phyloP scores from a whole-genome alignment of 2,888 invertebrate genomes.

The Dryomyza anilis region DNA sequence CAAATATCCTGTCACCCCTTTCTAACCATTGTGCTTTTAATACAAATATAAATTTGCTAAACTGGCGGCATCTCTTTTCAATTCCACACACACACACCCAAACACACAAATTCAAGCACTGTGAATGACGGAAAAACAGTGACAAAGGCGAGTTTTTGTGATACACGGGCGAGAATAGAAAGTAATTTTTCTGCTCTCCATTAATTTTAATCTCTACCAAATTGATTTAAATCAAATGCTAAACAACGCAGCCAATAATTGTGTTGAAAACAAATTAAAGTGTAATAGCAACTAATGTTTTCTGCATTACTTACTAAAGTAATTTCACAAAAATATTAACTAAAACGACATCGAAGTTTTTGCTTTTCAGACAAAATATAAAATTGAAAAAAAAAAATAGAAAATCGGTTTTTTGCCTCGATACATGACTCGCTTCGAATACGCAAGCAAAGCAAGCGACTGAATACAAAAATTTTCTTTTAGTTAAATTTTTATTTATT shows the following conservation, averaged over 20 bases:
- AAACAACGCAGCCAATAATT: neutral
- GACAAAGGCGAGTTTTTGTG: slow-evolving; percentile 18
- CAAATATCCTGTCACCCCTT: neutral
- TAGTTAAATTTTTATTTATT: neutral
- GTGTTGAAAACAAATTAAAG: slow-evolving; percentile 6
- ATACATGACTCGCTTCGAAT: slow-evolving; percentile 12
- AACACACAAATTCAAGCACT: too few species aligned
- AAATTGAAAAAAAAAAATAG: slow-evolving; percentile 16
- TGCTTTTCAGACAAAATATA: slow-evolving; percentile 1
- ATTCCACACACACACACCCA: too few species aligned
- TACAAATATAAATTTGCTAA: too few species aligned
- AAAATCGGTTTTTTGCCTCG: slow-evolving; percentile 17
- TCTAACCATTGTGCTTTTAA: too few species aligned
- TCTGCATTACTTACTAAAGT: too few species aligned
- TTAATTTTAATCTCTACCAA: slow-evolving; percentile 18
- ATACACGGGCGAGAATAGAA: slow-evolving; percentile 29
- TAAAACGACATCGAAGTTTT: slow-evolving; percentile 2
- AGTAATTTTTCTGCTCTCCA: slow-evolving; percentile 30
- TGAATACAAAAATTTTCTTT: neutral
- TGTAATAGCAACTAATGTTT: slow-evolving; percentile 1
- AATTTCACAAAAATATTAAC: neutral
- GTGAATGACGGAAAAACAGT: slow-evolving; percentile 10
- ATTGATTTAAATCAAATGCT: slow-evolving; percentile 1
- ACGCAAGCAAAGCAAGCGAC: slow-evolving; percentile 3
- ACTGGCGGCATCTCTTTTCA: slow-evolving; percentile 13